Conservation (phyloP, 2,888 invertebrate species). For the Trichogramma evanescens region DNA sequence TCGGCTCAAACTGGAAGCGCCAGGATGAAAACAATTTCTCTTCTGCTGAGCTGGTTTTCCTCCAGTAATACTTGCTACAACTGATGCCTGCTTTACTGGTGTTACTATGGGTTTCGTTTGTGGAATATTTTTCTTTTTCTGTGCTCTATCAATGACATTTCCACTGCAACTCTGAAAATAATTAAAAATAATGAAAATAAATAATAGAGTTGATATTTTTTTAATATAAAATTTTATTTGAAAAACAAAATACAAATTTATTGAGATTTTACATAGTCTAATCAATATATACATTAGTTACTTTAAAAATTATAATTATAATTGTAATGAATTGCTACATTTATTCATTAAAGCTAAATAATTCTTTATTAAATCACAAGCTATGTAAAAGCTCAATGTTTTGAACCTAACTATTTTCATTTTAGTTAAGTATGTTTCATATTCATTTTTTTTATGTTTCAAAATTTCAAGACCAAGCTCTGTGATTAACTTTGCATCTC, state of each 20-base stretch:
- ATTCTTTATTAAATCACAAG: conserved; percentile 31
- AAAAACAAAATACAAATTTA: neutral
- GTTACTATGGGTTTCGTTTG: conserved; percentile 40
- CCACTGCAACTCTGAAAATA: conserved; percentile 40
- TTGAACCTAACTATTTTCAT: conserved; percentile 28
- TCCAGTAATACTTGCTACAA: conserved; percentile 39
- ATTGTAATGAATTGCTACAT: conserved; percentile 8
- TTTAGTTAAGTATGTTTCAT: conserved; percentile 20
- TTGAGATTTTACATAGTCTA: neutral
- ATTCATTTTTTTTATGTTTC: conserved; percentile 25
- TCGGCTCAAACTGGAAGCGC: conserved; percentile 63
- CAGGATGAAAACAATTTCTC: conserved; percentile 88
- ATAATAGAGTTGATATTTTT: conserved; percentile 4
- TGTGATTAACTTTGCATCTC: conserved; percentile 27
- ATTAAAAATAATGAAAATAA: neutral
- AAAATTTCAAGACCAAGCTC: conserved; percentile 28
- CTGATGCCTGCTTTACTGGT: conserved; percentile 33
- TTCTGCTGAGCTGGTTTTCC: conserved; percentile 49
- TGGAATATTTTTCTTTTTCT: conserved; percentile 40
- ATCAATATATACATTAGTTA: neutral
- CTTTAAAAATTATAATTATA: conserved; percentile 8
- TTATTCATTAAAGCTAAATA: conserved; percentile 28
- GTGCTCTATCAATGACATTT: conserved; percentile 41
- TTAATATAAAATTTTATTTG: conserved; percentile 3
- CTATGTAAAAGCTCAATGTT: conserved; percentile 33